These are phyloP conservation scores for Allolobophora icterica DNA, from an alignment of 2,888 invertebrate genomes.

Conservation along the genomic window DNA sequence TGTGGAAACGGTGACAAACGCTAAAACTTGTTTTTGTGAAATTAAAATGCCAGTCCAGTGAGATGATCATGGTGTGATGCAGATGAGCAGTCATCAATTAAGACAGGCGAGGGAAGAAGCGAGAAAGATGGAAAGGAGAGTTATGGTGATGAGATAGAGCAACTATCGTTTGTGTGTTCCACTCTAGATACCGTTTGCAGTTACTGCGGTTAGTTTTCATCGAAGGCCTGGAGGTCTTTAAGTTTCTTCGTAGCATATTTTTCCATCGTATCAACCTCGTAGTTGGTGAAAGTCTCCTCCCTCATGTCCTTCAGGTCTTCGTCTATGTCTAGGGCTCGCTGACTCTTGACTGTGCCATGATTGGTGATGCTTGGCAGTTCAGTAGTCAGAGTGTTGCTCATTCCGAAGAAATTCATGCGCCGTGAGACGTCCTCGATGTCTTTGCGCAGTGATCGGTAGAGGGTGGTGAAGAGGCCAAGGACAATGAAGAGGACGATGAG, in stretches of 20 bases:
- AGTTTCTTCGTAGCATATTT: constrained; percentile 26
- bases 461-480: not conserved
- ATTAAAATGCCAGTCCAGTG: not conserved
- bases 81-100: not conserved
- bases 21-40: not conserved
- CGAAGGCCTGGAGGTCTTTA: not conserved
- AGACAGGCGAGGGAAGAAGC: not conserved
- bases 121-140: not conserved
- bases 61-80: not conserved
- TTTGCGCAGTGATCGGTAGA: not conserved
- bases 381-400: not conserved
- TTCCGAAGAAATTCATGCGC: constrained; percentile 13
- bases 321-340: not conserved
- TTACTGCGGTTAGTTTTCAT: not conserved
- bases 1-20: not conserved
- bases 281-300: constrained; percentile 30
- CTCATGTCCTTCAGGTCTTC: constrained; percentile 30
- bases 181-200: too few relatives aligned
- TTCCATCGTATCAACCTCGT: not conserved
- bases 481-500: constrained; percentile 38
- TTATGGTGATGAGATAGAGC: too few relatives aligned
- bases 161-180: not conserved
- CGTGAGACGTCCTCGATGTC: not conserved
- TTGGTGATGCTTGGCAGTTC: not conserved
- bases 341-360: not conserved